Evolutionary conservation across 2,888 invertebrate species (phyloP).

Genomic region (Eupithecia dodoneata): DNA sequence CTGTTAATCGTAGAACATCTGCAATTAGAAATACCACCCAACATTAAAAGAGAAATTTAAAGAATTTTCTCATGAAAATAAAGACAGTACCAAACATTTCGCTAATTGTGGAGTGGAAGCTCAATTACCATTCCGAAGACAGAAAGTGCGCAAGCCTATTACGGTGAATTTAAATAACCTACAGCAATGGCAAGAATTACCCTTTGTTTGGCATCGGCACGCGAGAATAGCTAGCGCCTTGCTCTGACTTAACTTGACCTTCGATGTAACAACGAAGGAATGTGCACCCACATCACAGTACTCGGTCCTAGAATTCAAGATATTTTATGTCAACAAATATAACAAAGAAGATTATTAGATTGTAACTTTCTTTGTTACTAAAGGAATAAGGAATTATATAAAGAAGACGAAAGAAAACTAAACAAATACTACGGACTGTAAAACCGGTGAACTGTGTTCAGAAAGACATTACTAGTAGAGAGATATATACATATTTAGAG

Average conservation of each 20-base stretch:
- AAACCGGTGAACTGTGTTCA: no score
- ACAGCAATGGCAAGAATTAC: slow-evolving; percentile 39
- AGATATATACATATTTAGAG: no score
- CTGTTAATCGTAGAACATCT: not conserved
- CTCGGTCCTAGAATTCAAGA: not conserved
- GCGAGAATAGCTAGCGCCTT: slow-evolving; percentile 30
- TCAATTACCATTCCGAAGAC: slow-evolving; percentile 26
- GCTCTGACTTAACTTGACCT: slow-evolving; percentile 16
- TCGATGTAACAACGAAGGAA: not conserved
- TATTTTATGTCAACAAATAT: not conserved
- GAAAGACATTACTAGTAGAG: no score
- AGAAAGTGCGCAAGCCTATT: slow-evolving; percentile 29
- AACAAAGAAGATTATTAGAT: no score
- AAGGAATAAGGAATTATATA: no score
- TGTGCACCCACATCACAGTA: not conserved
- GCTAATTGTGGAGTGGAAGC: slow-evolving; percentile 17
- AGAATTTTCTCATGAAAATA: not conserved
- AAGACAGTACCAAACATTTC: slow-evolving; percentile 7
- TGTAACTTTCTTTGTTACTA: no score
- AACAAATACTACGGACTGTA: no score
- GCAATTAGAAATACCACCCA: not conserved
- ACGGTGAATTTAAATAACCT: slow-evolving; percentile 33
- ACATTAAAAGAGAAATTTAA: not conserved
- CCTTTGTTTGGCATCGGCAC: slow-evolving; percentile 39
- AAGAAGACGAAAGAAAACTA: no score